phyloP scores from a whole-genome alignment of 2,797 vertebrate species.

The Lophius americanus region DNA sequence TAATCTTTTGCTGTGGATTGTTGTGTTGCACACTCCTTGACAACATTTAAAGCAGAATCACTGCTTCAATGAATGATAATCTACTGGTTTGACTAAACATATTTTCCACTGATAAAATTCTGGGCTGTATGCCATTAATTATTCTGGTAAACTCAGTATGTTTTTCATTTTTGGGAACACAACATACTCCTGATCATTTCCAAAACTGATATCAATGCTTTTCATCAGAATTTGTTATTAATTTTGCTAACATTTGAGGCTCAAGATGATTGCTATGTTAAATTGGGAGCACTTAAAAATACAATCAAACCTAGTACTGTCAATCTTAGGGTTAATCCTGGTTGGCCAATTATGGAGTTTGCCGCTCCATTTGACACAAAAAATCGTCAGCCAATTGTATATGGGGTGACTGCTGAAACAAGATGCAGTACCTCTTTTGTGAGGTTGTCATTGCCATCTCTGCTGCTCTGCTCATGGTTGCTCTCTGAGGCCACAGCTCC shows the following conservation, averaged over 20 bases:
- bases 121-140: neutral
- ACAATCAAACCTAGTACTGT: neutral
- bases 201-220: neutral
- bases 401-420: conserved; percentile 2
- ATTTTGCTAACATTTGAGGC: neutral
- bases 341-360: neutral
- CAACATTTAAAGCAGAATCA: conserved; percentile 25
- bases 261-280: neutral
- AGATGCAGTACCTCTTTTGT: conserved; percentile 92
- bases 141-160: neutral
- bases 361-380: neutral
- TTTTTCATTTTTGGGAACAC: neutral
- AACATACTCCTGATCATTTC: neutral
- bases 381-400: no score
- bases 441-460: conserved; percentile 88
- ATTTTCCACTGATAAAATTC: conserved; percentile 42
- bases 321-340: neutral
- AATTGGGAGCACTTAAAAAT: neutral
- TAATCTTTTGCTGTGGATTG: neutral
- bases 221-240: neutral
- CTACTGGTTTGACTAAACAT: conserved; percentile 60
- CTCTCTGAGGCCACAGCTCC: conserved; percentile 93
- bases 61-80: conserved; percentile 52
- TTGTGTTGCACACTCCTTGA: neutral
- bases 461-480: conserved; percentile 82